Conservation (phyloP, 1,140 invertebrate genomes). For the Diorhabda sublineata region DNA sequence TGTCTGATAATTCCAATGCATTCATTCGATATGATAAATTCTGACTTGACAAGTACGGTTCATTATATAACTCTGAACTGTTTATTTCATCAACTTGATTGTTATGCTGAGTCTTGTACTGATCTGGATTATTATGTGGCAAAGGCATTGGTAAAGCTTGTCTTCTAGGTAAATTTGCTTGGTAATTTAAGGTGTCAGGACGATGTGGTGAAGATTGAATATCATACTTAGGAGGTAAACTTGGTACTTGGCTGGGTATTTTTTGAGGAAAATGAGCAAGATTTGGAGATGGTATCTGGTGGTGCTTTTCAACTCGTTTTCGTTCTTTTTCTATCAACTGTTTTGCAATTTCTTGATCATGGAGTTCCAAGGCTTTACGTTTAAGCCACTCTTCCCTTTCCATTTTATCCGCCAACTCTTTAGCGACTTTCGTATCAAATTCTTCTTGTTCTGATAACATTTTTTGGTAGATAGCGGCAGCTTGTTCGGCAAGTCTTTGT, state of each 20-base stretch:
- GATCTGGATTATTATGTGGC: slow-evolving; percentile 25
- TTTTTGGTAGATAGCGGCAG: slow-evolving; percentile 58
- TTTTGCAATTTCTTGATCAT: slow-evolving; percentile 50
- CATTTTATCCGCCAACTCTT: slow-evolving; percentile 60
- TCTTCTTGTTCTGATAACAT: slow-evolving; percentile 65
- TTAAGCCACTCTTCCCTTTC: slow-evolving; percentile 58
- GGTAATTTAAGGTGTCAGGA: slow-evolving; percentile 29
- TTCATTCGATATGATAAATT: slow-evolving; percentile 33
- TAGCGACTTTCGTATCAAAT: slow-evolving; percentile 63
- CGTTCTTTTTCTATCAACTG: slow-evolving; percentile 47
- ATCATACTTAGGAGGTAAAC: slow-evolving; percentile 20
- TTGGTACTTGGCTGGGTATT: slow-evolving; percentile 12
- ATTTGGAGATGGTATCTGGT: slow-evolving; percentile 15
- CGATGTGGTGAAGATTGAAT: slow-evolving; percentile 27
- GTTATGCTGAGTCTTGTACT: slow-evolving; percentile 23
- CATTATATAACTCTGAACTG: slow-evolving; percentile 36
- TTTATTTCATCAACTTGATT: slow-evolving; percentile 20
- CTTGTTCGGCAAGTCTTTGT: slow-evolving; percentile 58
- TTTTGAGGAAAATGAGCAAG: slow-evolving; percentile 23
- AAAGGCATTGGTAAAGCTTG: slow-evolving; percentile 42
- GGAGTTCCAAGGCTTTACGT: slow-evolving; percentile 52
- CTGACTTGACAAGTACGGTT: slow-evolving; percentile 31
- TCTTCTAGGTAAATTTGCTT: slow-evolving; percentile 36
- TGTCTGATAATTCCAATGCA: slow-evolving; percentile 42
- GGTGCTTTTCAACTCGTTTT: slow-evolving; percentile 30